These are phyloP conservation scores for Osmerus eperlanus DNA, from an alignment of 2,113 vertebrate species.

Conservation along the genomic window DNA sequence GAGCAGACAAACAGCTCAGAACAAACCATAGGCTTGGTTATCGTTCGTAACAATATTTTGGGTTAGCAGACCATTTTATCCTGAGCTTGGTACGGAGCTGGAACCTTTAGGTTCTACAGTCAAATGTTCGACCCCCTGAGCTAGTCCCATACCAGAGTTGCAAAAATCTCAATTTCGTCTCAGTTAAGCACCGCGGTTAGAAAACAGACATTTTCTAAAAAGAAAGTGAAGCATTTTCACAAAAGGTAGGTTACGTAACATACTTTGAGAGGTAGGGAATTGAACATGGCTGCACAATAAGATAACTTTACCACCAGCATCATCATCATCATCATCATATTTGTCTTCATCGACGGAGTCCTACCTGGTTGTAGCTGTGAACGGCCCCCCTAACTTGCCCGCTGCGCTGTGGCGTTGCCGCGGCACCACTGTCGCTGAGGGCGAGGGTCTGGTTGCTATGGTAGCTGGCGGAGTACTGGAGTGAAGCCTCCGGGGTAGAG, in stretches of 20 bases:
- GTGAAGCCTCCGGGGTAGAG: constrained; percentile 95
- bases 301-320: background rate
- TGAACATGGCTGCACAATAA: too few relatives aligned
- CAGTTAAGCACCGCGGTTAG: too few relatives aligned
- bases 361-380: constrained; percentile 97
- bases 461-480: constrained; percentile 98
- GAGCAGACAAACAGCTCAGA: too few relatives aligned
- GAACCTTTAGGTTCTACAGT: too few relatives aligned
- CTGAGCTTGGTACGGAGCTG: too few relatives aligned
- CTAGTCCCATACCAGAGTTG: background rate
- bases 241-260: too few relatives aligned
- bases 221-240: too few relatives aligned
- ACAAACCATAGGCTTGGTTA: background rate
- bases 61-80: too few relatives aligned
- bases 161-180: background rate
- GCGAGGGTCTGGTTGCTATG: constrained; percentile 98
- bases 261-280: too few relatives aligned
- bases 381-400: constrained; percentile 84
- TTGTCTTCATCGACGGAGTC: constrained; percentile 34
- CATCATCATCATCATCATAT: constrained; percentile 3
- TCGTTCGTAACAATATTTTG: background rate
- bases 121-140: background rate
- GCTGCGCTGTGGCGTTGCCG: constrained; percentile 77
- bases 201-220: too few relatives aligned
- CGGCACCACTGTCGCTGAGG: constrained; percentile 82